These are phyloP conservation scores for Gadopsis marmoratus DNA, from an alignment of 2,797 vertebrate genomes.

Conservation along the genomic window DNA sequence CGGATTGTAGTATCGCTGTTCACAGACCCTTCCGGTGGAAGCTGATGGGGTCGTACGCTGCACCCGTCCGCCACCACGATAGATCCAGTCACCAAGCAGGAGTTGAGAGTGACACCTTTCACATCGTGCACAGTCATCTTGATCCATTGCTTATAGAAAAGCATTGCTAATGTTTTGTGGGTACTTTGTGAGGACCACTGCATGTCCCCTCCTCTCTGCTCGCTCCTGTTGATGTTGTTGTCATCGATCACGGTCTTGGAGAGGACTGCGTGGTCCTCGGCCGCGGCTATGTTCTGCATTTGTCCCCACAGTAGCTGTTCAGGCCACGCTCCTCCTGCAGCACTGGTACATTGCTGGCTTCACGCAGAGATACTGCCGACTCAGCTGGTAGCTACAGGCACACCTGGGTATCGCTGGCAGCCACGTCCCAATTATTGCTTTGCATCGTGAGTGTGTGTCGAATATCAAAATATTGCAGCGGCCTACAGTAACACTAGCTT, in stretches of 20 bases:
- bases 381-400: constrained; percentile 53
- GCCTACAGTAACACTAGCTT: constrained; percentile 51
- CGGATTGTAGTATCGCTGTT: too few species aligned
- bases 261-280: constrained; percentile 22
- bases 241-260: constrained; percentile 38
- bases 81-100: too few species aligned
- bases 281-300: constrained; percentile 27
- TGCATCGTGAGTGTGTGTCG: constrained; percentile 52
- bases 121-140: background rate
- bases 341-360: constrained; percentile 1
- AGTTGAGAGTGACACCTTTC: background rate
- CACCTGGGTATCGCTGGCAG: constrained; percentile 22
- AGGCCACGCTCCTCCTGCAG: constrained; percentile 22
- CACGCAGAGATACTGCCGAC: constrained; percentile 39
- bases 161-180: background rate
- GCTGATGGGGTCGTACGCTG: too few species aligned
- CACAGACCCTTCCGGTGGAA: too few species aligned
- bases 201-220: constrained; percentile 14
- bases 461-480: constrained; percentile 69
- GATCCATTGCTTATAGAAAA: background rate
- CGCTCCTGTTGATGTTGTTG: constrained; percentile 39
- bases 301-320: constrained; percentile 25
- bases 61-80: too few species aligned
- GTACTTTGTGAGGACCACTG: background rate
- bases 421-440: constrained; percentile 32